Evolutionary conservation across 92 coral and sea anemone genomes (phyloP), one percentile per base, ranked within the genome.

Genomic region (Epizoanthus illoricatus): DNA sequence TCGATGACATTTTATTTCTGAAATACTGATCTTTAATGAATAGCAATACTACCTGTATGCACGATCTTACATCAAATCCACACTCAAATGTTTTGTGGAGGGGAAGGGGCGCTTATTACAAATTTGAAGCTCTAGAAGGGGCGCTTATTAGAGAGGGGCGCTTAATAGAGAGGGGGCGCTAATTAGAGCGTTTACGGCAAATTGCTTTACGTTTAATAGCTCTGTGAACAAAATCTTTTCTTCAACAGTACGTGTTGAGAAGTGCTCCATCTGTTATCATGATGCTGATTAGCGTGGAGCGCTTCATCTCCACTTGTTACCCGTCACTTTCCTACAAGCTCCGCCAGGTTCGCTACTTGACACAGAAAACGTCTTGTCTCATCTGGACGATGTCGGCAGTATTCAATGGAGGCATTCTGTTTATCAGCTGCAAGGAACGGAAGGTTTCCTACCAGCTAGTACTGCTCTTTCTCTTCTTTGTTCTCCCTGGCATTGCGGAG

Each of bases 261-360:
- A 76, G 81, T 62, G 81, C 45, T 0, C 81, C 81, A 43, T 63
- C 81, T 19, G 81, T 62, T n/a, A 76, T 76, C 13, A 76, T 76
- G 81, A 57, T 76, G 24, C 19, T 76, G 41, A 76, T 76, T 5
- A 76, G 81, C 11, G 3, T 76, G 2, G 81, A 76, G 12, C 81
- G 81, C 4, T 76, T 76, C 60, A 41, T 76, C 42, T 76, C 81
- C 42, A 43, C 81, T 36, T 63, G 69, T 58, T 76, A 76, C 60
- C 81, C 81, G 0, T 76, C 81, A 11, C 41, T 76, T 12, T 76
- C 81, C 40, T 76, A 76, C 40, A 8, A 76, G 28, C 60, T 76
- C 41, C 81, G 81, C 1, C 81, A 76, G 59, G 41, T 76, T 4
- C 69, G 41, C 64, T 5, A 42, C 57, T 57, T 76, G 81, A 63